phyloP scores from a whole-genome alignment of 2,888 invertebrate genomes.

The Lacanobia wlatinum region DNA sequence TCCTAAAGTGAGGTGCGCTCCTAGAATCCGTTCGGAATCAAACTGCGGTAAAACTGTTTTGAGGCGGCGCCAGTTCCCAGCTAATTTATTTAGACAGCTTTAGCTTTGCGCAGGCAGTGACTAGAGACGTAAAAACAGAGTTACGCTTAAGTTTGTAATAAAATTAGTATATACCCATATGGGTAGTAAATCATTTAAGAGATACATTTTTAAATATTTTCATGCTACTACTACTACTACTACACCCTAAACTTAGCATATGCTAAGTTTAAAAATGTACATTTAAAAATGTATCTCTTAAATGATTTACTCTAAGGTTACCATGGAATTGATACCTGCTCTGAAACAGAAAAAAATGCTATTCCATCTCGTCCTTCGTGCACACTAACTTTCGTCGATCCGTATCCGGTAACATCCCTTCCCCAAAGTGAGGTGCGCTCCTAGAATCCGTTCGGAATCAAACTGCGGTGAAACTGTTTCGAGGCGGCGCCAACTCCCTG shows the following conservation, averaged over 20 bases:
- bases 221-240: too few species aligned
- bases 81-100: constrained; percentile 76
- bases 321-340: too few species aligned
- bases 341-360: too few species aligned
- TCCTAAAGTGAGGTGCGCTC: constrained; percentile 72
- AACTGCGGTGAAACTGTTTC: constrained; percentile 77
- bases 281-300: too few species aligned
- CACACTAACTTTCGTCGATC: constrained; percentile 64
- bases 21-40: constrained; percentile 77
- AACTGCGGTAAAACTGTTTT: constrained; percentile 77
- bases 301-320: too few species aligned
- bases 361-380: too few species aligned
- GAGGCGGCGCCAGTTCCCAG: constrained; percentile 68
- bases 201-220: too few species aligned
- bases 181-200: too few species aligned
- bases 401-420: constrained; percentile 65
- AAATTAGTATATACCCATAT: constrained; percentile 51
- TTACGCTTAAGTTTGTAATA: constrained; percentile 34
- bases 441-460: constrained; percentile 77
- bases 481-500: constrained; percentile 68
- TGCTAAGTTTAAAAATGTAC: too few species aligned
- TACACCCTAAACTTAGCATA: too few species aligned
- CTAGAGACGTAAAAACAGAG: constrained; percentile 43
- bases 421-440: constrained; percentile 72
- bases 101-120: constrained; percentile 65